Evolutionary conservation across 1,140 invertebrate genomes (phyloP).

Genomic region (Propsilocerus akamusi): DNA sequence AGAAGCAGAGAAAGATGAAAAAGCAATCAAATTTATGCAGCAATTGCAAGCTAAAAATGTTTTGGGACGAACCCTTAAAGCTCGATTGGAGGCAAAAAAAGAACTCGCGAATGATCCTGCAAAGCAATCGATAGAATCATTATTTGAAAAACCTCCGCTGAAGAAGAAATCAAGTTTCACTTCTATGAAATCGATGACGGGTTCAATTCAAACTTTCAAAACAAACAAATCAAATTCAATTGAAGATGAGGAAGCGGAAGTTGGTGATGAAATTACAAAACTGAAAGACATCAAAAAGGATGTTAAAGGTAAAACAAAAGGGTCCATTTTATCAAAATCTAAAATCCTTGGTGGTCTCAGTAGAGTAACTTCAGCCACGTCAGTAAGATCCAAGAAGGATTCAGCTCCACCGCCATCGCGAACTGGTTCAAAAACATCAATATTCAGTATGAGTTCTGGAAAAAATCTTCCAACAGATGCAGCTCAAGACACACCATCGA

Average conservation of each 20-base stretch:
- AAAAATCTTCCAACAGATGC: background rate
- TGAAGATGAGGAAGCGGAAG: background rate
- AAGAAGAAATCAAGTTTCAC: background rate
- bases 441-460: background rate
- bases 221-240: background rate
- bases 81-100: background rate
- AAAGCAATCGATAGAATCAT: conserved; percentile 1
- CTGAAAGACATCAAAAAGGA: background rate
- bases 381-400: background rate
- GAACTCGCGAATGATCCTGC: background rate
- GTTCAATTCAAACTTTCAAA: background rate
- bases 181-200: background rate
- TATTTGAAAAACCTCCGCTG: background rate
- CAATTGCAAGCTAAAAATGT: background rate
- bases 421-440: background rate
- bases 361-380: background rate
- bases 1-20: background rate
- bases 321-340: background rate
- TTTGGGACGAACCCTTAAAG: background rate
- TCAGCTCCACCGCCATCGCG: background rate
- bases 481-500: background rate
- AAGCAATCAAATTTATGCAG: background rate
- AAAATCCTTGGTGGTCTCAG: no score
- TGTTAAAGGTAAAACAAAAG: background rate
- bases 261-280: background rate